phyloP scores from a whole-genome alignment of 2,797 vertebrate species.

The Cirrhinus molitorella region DNA sequence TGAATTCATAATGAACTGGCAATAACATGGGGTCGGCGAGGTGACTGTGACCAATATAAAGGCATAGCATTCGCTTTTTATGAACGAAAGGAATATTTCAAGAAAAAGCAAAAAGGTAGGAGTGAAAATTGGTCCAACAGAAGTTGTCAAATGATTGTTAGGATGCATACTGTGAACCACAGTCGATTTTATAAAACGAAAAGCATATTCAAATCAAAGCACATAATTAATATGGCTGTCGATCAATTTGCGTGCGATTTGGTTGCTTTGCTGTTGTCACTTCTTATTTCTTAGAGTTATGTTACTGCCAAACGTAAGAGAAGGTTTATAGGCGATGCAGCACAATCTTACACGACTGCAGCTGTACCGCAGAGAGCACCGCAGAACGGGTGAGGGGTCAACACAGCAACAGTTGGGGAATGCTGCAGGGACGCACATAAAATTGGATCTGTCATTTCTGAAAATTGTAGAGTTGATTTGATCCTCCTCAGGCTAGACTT shows the following conservation, averaged over 20 bases:
- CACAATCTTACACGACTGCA: slow-evolving; percentile 32
- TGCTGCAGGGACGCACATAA: slow-evolving; percentile 79
- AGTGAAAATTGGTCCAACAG: neutral
- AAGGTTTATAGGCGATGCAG: slow-evolving; percentile 28
- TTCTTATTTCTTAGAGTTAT: slow-evolving; percentile 68
- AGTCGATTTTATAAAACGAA: neutral
- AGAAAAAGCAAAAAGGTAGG: neutral
- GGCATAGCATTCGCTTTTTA: neutral
- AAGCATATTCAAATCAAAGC: neutral
- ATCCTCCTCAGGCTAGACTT: slow-evolving; percentile 74
- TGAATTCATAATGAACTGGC: slow-evolving; percentile 17
- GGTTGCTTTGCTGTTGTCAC: slow-evolving; percentile 24
- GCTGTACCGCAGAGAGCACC: slow-evolving; percentile 31
- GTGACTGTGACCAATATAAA: slow-evolving; percentile 23
- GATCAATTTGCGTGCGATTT: neutral
- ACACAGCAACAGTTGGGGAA: slow-evolving; percentile 76
- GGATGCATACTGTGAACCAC: neutral
- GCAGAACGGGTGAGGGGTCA: slow-evolving; percentile 79
- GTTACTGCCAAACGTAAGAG: slow-evolving; percentile 56
- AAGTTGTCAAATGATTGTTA: neutral
- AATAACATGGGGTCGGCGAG: neutral
- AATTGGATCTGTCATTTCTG: slow-evolving; percentile 86
- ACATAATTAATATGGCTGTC: slow-evolving; percentile 12
- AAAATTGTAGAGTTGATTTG: slow-evolving; percentile 79
- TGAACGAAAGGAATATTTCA: neutral